Evolutionary conservation across 2,113 vertebrate genomes (phyloP), one percentile per base, ranked within the genome.

Genomic region (Vombatus ursinus): DNA sequence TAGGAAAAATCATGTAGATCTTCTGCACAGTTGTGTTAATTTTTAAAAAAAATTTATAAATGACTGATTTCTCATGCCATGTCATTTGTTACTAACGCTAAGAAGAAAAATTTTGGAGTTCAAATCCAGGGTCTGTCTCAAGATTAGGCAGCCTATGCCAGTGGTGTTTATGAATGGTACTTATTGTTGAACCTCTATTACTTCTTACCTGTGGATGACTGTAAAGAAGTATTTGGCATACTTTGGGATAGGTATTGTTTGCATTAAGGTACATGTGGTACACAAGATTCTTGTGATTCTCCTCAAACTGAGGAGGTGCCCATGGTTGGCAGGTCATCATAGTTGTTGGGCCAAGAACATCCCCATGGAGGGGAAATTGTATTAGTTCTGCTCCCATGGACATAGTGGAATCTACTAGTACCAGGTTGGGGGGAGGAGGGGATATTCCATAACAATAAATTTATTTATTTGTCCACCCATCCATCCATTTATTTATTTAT

Each of bases 121-220:
- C 68, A 77, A 44, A 77, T 68, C 28, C 28, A 31, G 28, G 57
- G 28, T 61, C 61, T 68, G 61, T 68, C 57, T 68, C 31, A 37
- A 68, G 31, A 68, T 37, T 37, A 68, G 14, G 12, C 4, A 37
- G 16, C 2, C 6, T 77, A 22, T n/a, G 37, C 16, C n/a, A 37
- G 48, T 10, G 93, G 10, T 3, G 3, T 16, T 25, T 0, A 11
- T 37, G 25, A 89, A 51, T 19, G 19, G 14, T 28, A 50, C 3
- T 50, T 23, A 0, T n/a, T 68, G 19, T 8, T 0, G 44, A 50
- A 1, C 0, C 57, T 89, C 50, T 2, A 37, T 26, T 89, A 8
- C 5, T 31, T 37, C 28, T 0, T 0, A 77, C 37, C 6, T 77
- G 68, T n/a, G 37, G 68, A n/a, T 77, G 68, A n/a, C 68, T 77